Evolutionary conservation across 2,888 invertebrate genomes (phyloP), one percentile per base, ranked within the genome.

Genomic region (Agrotis segetum): DNA sequence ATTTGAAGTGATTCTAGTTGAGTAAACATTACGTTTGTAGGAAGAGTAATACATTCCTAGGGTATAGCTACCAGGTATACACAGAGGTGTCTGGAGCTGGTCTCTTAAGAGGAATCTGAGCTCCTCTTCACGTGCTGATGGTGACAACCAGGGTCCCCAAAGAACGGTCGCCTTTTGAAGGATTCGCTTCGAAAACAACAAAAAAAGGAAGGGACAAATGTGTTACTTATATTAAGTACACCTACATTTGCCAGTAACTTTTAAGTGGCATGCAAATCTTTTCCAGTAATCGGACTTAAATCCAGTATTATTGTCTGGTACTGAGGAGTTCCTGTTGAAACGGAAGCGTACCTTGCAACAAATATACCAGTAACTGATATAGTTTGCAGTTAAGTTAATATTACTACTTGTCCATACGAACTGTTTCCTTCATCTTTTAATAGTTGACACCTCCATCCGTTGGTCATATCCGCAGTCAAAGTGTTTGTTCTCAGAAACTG

Each of bases 391-490:
- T 46, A 46, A 14, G 53, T 47, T 46, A 46, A 46, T 52, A 46
- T 34, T 21, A 68, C 14, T 34, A 46, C n/a, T 34, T 21, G 29
- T 34, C 6, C 13, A 7, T 19, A 13, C 4, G n/a, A 53, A 46
- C 29, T 68, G 21, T 46, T 21, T 49, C 34, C n/a, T 68, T 4
- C 7, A n/a, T 7, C 16, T n/a, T 52, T 46, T 17, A 9, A 29
- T 29, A 29, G 14, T 34, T n/a, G 34, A 69, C 53, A 24, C 21
- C 46, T 21, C 46, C 46, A 40, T 40, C 69, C 69, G n/a, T 9
- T 40, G n/a, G 46, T 34, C 53, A 46, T 13, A 68, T 68, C 53
- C 53, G 53, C 16, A 55, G 34, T 46, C 16, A 46, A 46, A 13
- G 2, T 3, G 21, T 4, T 16, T 34, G 34, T 55, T 55, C 46